Evolutionary conservation across 2,113 vertebrate genomes (phyloP).

Genomic region (Sebastes fasciatus): DNA sequence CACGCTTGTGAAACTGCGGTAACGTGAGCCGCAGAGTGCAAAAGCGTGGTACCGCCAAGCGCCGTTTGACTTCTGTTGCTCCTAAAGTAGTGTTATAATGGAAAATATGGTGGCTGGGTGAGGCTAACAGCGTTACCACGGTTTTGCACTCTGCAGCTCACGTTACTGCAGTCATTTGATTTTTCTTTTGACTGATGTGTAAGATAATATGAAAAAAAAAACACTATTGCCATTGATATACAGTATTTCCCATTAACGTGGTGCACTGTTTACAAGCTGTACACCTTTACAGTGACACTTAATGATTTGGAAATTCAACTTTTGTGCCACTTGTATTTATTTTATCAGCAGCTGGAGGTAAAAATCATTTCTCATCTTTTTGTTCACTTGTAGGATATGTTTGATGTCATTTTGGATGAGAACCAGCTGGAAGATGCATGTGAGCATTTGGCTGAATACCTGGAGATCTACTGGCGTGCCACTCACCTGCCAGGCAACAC

Average conservation of each 20-base stretch:
- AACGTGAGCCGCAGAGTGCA: too few relatives aligned
- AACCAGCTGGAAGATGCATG: constrained; percentile 97
- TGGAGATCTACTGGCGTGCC: constrained; percentile 96
- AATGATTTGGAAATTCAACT: neutral
- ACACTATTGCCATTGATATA: neutral
- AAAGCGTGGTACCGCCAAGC: too few relatives aligned
- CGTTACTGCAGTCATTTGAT: too few relatives aligned
- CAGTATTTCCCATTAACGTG: neutral
- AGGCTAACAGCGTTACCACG: too few relatives aligned
- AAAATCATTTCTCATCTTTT: neutral
- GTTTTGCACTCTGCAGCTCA: too few relatives aligned
- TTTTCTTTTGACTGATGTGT: too few relatives aligned
- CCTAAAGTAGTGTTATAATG: too few relatives aligned
- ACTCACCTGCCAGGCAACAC: constrained; percentile 90
- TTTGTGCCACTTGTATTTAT: neutral
- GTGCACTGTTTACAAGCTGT: neutral
- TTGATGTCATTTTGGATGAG: constrained; percentile 96
- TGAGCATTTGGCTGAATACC: constrained; percentile 94
- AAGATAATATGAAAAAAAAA: neutral
- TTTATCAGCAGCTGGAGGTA: neutral
- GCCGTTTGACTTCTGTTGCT: too few relatives aligned
- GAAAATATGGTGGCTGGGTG: too few relatives aligned
- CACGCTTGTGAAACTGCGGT: too few relatives aligned
- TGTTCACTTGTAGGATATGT: constrained; percentile 87
- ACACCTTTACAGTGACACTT: neutral